Percentiles rank a stretch among this genome's conserved stretches.
These are phyloP conservation scores for Macrosiphum euphorbiae DNA, from an alignment of 2,888 invertebrate genomes.

Conservation along the genomic window DNA sequence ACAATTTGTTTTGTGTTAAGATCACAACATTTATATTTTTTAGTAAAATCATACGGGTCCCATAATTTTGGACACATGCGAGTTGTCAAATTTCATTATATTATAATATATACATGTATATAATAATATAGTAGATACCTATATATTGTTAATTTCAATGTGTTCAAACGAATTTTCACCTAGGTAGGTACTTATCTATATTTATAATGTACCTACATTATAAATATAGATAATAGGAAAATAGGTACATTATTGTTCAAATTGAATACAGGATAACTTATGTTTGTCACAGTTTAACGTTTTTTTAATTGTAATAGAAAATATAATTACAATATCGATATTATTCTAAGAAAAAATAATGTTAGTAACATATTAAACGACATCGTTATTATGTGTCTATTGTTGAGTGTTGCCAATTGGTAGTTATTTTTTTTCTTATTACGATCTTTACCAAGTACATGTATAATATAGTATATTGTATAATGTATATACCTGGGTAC, in stretches of 20 bases:
- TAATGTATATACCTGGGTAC: neutral
- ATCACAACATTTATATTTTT: too few relatives aligned
- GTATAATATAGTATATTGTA: neutral
- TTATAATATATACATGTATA: too few relatives aligned
- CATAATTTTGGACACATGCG: too few relatives aligned
- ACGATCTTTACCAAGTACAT: neutral
- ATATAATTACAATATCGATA: neutral
- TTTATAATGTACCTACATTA: neutral
- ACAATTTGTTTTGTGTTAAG: too few relatives aligned
- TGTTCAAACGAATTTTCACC: too few relatives aligned
- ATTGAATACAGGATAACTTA: too few relatives aligned
- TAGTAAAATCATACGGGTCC: too few relatives aligned
- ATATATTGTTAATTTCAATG: too few relatives aligned
- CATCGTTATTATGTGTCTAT: neutral
- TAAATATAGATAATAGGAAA: neutral
- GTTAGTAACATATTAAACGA: neutral
- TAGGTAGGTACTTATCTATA: neutral
- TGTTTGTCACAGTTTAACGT: neutral
- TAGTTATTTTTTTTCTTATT: neutral
- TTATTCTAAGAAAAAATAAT: neutral
- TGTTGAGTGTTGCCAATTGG: neutral
- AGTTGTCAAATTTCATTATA: too few relatives aligned
- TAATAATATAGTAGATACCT: too few relatives aligned
- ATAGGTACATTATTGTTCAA: too few relatives aligned
- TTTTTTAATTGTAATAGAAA: neutral